Base-by-base conservation (phyloP, 2,888 invertebrate genomes). In the Notodonta ziczac region DNA sequence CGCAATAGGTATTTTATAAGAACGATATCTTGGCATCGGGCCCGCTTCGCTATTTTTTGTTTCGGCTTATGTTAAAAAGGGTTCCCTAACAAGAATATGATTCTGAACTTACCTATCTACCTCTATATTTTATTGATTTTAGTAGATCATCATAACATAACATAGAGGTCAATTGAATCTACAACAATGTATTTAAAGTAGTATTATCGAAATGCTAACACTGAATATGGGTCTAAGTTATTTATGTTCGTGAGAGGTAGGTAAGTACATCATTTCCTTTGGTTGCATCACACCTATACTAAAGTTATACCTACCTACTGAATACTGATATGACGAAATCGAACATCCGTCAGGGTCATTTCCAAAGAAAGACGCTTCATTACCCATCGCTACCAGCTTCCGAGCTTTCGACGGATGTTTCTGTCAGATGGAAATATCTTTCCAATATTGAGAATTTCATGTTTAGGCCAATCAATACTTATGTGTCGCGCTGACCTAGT, bases 11-110 rank as follows among this genome's bases (percentile, higher is more conserved):
- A 77, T 73, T 73, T 72, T 72, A 71, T 72, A 75, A 79, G 78
- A 77, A 74, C 62, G 64, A 71, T 74, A 78, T 78, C 80, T 83
- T 87, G 86, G 87, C 86, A 80, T 66, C 72, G 65, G 72, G 84
- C 85, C 88, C 76, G 70, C n/a, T 59, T 59, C 53, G 54, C 51
- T 72, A 69, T 76, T 81, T 83, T 87, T 84, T 81, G 75, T 84
- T 86, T 80, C 56, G 60, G 53, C 63, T 88, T 88, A 84, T 85
- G 83, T 70, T 82, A 83, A 87, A 81, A 80, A 79, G 81, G 81
- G 78, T 76, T 75, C 71, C 75, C 71, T 76, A 74, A 80, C 67
- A 67, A 64, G 62, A 61, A 71, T 67, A 72, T 75, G 66, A 71
- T 74, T 71, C 63, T 62, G 62, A 64, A 73, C 61, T 65, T 72